Evolutionary conservation across 2,797 vertebrate species (phyloP).

Genomic region (Acanthurus leucopareius): DNA sequence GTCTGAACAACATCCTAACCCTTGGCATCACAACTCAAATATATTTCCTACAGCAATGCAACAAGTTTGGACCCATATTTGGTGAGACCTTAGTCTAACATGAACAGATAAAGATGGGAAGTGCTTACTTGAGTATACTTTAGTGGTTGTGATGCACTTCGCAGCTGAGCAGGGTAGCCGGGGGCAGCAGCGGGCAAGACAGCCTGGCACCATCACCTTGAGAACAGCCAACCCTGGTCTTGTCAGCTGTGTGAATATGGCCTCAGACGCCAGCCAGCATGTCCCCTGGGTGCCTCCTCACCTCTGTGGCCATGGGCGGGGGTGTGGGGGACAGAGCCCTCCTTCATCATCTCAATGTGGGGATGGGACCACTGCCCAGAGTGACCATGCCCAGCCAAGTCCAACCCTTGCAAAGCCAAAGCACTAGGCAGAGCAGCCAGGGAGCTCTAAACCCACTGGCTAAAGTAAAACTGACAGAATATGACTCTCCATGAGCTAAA

Average conservation of each 20-base stretch:
- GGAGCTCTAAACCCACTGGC: conserved; percentile 56
- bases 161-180: conserved; percentile 54
- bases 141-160: conserved; percentile 59
- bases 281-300: conserved; percentile 77
- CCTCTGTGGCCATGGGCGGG: conserved; percentile 66
- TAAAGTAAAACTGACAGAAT: conserved; percentile 40
- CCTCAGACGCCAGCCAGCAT: conserved; percentile 69
- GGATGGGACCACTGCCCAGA: conserved; percentile 70
- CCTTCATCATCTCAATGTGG: conserved; percentile 78
- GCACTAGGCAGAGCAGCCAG: conserved; percentile 60
- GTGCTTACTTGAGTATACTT: conserved; percentile 49
- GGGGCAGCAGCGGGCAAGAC: conserved; percentile 72
- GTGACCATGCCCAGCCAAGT: conserved; percentile 60
- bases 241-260: conserved; percentile 73
- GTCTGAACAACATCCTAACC: neutral
- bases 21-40: neutral
- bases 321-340: conserved; percentile 70
- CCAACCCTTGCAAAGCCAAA: conserved; percentile 50
- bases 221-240: conserved; percentile 55
- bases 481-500: conserved; percentile 42
- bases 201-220: conserved; percentile 72
- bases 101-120: conserved; percentile 45
- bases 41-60: neutral
- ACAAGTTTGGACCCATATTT: neutral
- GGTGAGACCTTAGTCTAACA: conserved; percentile 12